Evolutionary conservation across 2,113 vertebrate species (phyloP).

Genomic region (Vulpes ferrilata): DNA sequence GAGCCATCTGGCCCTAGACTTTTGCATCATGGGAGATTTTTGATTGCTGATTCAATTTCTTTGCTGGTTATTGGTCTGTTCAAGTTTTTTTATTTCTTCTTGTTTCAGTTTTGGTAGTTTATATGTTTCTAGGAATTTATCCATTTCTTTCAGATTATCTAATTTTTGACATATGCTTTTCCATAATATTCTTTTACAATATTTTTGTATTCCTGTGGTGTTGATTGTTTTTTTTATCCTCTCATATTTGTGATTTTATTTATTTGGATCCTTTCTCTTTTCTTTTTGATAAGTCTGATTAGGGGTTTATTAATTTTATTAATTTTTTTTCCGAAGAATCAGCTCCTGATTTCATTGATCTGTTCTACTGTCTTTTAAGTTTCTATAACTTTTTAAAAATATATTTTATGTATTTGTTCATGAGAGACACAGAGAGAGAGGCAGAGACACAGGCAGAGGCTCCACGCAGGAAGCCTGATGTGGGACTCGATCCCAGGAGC

Average conservation of each 20-base stretch:
- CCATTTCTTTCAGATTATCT: not conserved
- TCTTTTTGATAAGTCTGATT: not conserved
- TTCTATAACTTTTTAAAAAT: not conserved
- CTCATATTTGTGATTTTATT: not conserved
- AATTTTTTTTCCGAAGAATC: not conserved
- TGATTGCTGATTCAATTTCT: not conserved
- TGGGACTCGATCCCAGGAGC: too few relatives aligned
- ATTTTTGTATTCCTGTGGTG: not conserved
- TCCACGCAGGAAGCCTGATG: too few relatives aligned
- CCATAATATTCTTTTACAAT: not conserved
- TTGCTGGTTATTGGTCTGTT: not conserved
- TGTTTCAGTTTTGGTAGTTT: not conserved
- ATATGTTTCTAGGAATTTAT: not conserved
- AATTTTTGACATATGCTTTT: not conserved
- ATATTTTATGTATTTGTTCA: too few relatives aligned
- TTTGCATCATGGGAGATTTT: not conserved
- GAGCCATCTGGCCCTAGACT: not conserved
- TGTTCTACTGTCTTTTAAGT: not conserved
- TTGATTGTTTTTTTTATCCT: not conserved
- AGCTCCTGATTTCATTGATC: not conserved
- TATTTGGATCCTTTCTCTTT: not conserved
- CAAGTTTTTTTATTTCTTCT: not conserved
- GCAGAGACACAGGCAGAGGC: too few relatives aligned
- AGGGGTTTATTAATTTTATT: not conserved
- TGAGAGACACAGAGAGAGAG: too few relatives aligned